Evolutionary conservation across 2,797 vertebrate genomes (phyloP).

Genomic region (Eurystomus glaucurus): DNA sequence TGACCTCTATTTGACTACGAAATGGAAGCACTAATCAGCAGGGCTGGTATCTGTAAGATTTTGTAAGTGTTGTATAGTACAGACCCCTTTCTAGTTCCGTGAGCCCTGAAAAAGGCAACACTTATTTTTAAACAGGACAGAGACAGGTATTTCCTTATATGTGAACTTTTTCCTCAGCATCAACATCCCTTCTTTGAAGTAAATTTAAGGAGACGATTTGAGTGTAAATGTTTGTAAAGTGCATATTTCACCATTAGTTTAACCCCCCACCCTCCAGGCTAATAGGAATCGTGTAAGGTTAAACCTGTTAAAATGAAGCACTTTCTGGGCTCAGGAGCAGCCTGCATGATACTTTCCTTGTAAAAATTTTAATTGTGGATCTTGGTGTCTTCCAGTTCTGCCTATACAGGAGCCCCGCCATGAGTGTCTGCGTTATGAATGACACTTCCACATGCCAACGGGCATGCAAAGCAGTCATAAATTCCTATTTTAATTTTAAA

Average conservation of each 20-base stretch:
- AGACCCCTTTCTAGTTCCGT: background rate
- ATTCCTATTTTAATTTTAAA: background rate
- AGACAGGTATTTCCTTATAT: background rate
- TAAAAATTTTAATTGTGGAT: background rate
- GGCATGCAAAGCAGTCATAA: background rate
- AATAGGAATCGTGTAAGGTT: background rate
- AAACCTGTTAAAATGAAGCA: background rate
- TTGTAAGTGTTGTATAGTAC: background rate
- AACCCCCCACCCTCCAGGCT: background rate
- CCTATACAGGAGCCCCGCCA: background rate
- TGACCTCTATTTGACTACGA: conserved; percentile 61
- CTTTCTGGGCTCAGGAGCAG: background rate
- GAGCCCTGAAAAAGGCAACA: background rate
- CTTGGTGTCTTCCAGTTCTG: background rate
- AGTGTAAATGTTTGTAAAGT: background rate
- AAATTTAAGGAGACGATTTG: background rate
- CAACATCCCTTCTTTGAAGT: background rate
- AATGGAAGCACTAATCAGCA: conserved; percentile 35
- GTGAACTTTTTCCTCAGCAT: background rate
- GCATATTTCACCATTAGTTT: background rate
- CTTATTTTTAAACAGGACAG: background rate
- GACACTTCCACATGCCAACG: background rate
- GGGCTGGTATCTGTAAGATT: background rate
- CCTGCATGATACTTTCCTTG: background rate
- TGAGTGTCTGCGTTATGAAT: conserved; percentile 7